Evolutionary conservation across 2,888 invertebrate species (phyloP), one percentile per base, ranked within the genome.

Genomic region (Lobophora halterata): DNA sequence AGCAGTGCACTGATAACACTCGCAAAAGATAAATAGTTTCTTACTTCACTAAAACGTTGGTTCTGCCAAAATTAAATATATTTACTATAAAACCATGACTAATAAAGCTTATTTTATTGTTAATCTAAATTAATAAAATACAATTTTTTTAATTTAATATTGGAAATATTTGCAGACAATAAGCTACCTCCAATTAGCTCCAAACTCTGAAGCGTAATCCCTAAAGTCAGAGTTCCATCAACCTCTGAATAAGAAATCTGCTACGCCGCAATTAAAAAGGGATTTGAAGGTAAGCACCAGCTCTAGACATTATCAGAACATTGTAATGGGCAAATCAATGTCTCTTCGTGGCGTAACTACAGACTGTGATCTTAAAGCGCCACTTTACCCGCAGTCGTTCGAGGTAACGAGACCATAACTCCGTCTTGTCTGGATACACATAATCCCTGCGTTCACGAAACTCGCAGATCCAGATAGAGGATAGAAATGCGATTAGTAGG

Each of bases 401-500:
- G 72, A 77, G 79, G 80, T 80, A 82, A 83, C 71, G 80, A 76
- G 73, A 75, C 75, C 62, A 75, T 82, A 82, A 81, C 74, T 78
- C 65, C 68, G 68, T 72, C 76, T 75, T 71, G 79, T 77, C 74
- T 79, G 70, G 70, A 67, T 70, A 62, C 63, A 56, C 58, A 67
- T 82, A 85, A 82, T 83, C 83, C 72, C 50, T 46, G 41, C 61
- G 67, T 73, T 78, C 72, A 75, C 72, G 76, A 79, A 81, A 78
- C 77, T 78, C 60, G 55, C 59, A 65, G 72, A 76, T 74, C 62
- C 64, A 74, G 78, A 76, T 76, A 79, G 71, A 74, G 75, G 80
- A 82, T 77, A 80, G 81, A 79, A 80, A 77, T 79, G 69, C 80
- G 78, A 83, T 85, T 82, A 82, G 75, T 75, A 55, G 55, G 75